Conservation (phyloP, 2,888 invertebrate species). For the Acronicta alni region DNA sequence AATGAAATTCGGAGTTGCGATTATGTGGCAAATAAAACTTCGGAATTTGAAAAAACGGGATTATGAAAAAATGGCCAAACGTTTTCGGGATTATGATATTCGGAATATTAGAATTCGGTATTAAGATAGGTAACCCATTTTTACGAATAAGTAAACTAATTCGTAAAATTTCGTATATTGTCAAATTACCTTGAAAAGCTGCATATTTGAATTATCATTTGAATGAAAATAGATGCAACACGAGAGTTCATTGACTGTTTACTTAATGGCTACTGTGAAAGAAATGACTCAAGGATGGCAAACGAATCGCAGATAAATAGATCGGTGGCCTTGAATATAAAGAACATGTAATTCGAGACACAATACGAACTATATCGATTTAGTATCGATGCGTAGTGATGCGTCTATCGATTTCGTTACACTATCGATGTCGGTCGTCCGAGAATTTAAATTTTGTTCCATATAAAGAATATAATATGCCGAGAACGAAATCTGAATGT, state of each 20-base stretch:
- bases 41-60: too few relatives aligned
- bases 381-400: not conserved
- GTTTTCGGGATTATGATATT: too few relatives aligned
- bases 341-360: slow-evolving; percentile 1
- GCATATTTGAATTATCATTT: slow-evolving; percentile 11
- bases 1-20: too few relatives aligned
- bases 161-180: not conserved
- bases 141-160: too few relatives aligned
- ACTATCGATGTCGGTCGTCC: not conserved
- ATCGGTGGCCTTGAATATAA: slow-evolving; percentile 21
- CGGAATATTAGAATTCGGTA: too few relatives aligned
- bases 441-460: too few relatives aligned
- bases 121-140: too few relatives aligned
- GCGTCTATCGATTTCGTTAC: too few relatives aligned
- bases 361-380: not conserved
- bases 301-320: slow-evolving; percentile 5
- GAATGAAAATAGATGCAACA: slow-evolving; percentile 20
- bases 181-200: slow-evolving; percentile 4
- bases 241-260: slow-evolving; percentile 35
- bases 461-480: too few relatives aligned
- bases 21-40: too few relatives aligned
- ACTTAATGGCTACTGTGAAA: slow-evolving; percentile 8
- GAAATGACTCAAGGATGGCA: slow-evolving; percentile 7
- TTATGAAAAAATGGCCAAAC: too few relatives aligned
- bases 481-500: too few relatives aligned